A percentile compares a stretch with the other conserved stretches of the same genome.
Conservation (phyloP, 2,797 vertebrate species). For the Acipenser oxyrinchus region DNA sequence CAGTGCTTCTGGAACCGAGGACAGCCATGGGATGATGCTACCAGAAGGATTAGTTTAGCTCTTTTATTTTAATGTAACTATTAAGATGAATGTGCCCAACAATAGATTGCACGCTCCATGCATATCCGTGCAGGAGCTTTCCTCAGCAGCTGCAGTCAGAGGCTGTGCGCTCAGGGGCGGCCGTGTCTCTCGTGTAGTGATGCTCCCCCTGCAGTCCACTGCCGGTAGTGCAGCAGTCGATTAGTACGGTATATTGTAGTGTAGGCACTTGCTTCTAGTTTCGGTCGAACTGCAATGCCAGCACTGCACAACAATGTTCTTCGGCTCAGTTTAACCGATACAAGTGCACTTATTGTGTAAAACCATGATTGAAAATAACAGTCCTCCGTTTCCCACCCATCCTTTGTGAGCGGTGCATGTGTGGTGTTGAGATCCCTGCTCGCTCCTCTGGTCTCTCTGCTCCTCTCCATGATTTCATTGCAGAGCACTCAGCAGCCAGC, state of each 20-base stretch:
- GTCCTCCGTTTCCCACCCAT: neutral
- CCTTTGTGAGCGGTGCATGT: neutral
- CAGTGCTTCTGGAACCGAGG: no score
- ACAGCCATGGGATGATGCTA: no score
- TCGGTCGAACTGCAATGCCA: constrained; percentile 51
- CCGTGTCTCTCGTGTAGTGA: neutral
- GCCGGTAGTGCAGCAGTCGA: neutral
- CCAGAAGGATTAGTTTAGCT: no score
- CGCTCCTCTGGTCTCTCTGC: neutral
- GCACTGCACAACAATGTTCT: constrained; percentile 55
- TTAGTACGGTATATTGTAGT: neutral
- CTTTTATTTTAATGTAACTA: no score
- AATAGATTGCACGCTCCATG: no score
- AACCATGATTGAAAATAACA: constrained; percentile 23
- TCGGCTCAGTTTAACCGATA: constrained; percentile 30
- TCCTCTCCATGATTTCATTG: neutral
- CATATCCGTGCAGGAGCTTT: no score
- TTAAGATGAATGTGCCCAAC: no score
- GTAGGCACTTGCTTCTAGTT: neutral
- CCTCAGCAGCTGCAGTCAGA: no score
- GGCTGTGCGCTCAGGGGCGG: no score
- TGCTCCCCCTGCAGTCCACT: neutral
- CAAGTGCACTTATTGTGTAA: constrained; percentile 18
- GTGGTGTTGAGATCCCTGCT: neutral
- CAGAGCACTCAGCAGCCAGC: neutral